Percentiles rank a stretch among this genome's conserved stretches.
These are phyloP conservation scores for Agriopis marginaria DNA, from an alignment of 2,888 invertebrate species.

Conservation along the genomic window DNA sequence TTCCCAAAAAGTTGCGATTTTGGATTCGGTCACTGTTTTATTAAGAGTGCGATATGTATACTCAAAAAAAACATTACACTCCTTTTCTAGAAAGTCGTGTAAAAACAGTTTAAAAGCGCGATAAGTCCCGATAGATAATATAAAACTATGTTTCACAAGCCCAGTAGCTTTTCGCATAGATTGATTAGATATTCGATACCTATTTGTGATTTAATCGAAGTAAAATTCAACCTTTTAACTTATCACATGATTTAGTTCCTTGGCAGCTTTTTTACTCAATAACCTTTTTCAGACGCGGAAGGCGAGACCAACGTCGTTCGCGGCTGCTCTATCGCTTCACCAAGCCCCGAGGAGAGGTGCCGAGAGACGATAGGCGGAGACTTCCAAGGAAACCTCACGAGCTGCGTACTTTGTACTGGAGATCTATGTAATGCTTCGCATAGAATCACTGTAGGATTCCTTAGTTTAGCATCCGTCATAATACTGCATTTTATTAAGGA, in stretches of 20 bases:
- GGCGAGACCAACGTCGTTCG: constrained; percentile 56
- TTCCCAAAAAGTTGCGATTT: too few species aligned
- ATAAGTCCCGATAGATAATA: too few species aligned
- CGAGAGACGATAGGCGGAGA: constrained; percentile 48
- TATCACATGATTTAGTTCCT: neutral
- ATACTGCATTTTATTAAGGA: constrained; percentile 35
- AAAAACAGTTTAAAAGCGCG: too few species aligned
- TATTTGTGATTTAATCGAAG: neutral
- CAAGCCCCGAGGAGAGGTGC: constrained; percentile 52
- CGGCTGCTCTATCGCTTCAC: constrained; percentile 60
- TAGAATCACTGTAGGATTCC: constrained; percentile 38
- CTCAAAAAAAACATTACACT: too few species aligned
- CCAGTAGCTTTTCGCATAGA: too few species aligned
- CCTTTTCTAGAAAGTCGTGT: too few species aligned
- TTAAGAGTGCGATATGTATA: too few species aligned
- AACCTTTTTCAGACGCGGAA: constrained; percentile 55
- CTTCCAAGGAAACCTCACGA: constrained; percentile 44
- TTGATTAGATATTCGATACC: neutral
- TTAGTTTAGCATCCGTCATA: constrained; percentile 21
- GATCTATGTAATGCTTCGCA: constrained; percentile 66
- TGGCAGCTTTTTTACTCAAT: neutral
- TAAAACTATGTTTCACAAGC: too few species aligned
- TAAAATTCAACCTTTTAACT: neutral
- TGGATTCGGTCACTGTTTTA: too few species aligned
- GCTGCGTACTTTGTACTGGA: constrained; percentile 59